Conservation (phyloP, 1,140 invertebrate genomes). For the Antheraea mylitta region DNA sequence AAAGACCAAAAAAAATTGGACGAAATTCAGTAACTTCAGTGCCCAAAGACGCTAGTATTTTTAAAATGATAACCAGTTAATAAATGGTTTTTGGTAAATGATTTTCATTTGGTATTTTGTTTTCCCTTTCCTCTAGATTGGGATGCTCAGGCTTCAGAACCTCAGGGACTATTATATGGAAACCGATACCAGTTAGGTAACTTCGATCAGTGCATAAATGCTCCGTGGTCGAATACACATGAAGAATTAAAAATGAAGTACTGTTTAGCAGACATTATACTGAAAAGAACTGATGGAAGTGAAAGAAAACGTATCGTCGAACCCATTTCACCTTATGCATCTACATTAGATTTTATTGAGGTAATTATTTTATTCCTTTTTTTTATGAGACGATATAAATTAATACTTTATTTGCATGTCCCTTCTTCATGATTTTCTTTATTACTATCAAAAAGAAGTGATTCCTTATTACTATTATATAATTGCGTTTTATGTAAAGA, state of each 20-base stretch:
- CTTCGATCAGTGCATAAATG: slow-evolving; percentile 81
- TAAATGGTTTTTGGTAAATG: too few relatives aligned
- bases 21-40: too few relatives aligned
- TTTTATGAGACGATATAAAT: too few relatives aligned
- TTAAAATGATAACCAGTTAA: too few relatives aligned
- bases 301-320: slow-evolving; percentile 52
- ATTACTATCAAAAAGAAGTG: too few relatives aligned
- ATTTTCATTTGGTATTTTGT: neutral
- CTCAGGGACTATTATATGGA: slow-evolving; percentile 79
- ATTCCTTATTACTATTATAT: too few relatives aligned
- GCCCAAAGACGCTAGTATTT: too few relatives aligned
- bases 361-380: slow-evolving; percentile 40
- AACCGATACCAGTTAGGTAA: slow-evolving; percentile 81
- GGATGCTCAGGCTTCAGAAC: slow-evolving; percentile 81
- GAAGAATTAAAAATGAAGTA: slow-evolving; percentile 77
- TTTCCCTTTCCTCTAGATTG: slow-evolving; percentile 68
- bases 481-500: too few relatives aligned
- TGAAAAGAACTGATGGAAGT: slow-evolving; percentile 55
- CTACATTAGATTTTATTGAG: slow-evolving; percentile 77
- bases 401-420: too few relatives aligned
- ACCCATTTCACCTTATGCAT: slow-evolving; percentile 66
- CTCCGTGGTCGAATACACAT: slow-evolving; percentile 60
- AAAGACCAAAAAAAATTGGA: too few relatives aligned
- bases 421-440: too few relatives aligned
- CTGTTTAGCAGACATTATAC: slow-evolving; percentile 75